Percentiles rank a stretch among this genome's conserved stretches.
Evolutionary conservation across 2,113 vertebrate species (phyloP).

Genomic region (Mobula birostris): DNA sequence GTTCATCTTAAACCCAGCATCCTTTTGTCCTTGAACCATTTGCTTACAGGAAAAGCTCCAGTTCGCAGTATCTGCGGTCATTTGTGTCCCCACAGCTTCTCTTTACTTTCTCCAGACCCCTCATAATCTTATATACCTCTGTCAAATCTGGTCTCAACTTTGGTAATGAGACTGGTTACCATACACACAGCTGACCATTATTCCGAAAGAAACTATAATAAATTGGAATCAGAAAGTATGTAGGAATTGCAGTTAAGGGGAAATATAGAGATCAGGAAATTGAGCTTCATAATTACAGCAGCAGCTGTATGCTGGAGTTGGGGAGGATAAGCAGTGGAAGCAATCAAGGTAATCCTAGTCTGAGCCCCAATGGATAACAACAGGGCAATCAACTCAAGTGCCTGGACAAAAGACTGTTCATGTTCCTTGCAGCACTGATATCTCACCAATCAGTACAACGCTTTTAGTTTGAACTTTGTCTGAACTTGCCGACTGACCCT

Average conservation of each 20-base stretch:
- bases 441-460: background rate
- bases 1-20: no score
- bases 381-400: background rate
- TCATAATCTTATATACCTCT: no score
- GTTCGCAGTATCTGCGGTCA: no score
- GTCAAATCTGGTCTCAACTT: no score
- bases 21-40: no score
- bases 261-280: background rate
- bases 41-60: no score
- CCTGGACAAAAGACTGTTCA: background rate
- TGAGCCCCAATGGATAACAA: background rate
- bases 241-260: background rate
- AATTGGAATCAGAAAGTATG: constrained; percentile 2
- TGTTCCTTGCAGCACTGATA: background rate
- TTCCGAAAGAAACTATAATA: background rate
- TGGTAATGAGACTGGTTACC: background rate
- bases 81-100: no score
- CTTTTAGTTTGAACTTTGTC: background rate
- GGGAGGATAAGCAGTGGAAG: background rate
- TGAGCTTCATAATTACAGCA: background rate
- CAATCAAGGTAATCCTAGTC: background rate
- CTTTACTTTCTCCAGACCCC: no score
- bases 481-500: background rate
- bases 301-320: background rate
- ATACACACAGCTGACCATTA: background rate